Evolutionary conservation across 2,888 invertebrate species (phyloP).

Genomic region (Oscheius sp.): DNA sequence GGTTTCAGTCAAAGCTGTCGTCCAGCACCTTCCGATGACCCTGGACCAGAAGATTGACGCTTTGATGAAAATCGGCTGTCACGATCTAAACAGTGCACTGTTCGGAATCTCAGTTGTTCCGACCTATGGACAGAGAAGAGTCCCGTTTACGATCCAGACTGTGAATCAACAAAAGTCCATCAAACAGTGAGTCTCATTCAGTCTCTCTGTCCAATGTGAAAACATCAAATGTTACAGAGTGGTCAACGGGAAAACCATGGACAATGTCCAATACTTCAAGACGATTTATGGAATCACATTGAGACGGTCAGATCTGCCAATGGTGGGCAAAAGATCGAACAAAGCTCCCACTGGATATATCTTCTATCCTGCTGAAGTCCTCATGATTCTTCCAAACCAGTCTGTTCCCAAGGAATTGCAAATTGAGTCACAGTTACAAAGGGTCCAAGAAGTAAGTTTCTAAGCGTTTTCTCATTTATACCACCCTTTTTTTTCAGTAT

Average conservation of each 20-base stretch:
- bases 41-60: constrained; percentile 7
- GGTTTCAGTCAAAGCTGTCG: constrained; percentile 14
- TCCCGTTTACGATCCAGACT: not conserved
- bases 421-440: no score
- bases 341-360: no score
- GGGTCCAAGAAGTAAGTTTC: not conserved
- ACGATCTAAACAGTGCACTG: not conserved
- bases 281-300: not conserved
- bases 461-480: not conserved
- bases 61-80: not conserved
- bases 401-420: constrained; percentile 7
- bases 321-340: constrained; percentile 6
- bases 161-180: not conserved
- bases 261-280: constrained; percentile 18
- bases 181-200: not conserved
- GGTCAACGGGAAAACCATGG: not conserved
- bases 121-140: constrained; percentile 10
- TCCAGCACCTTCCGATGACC: not conserved
- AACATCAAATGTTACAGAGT: not conserved
- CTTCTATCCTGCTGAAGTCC: constrained; percentile 10
- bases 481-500: constrained; percentile 9
- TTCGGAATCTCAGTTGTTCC: constrained; percentile 2
- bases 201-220: not conserved
- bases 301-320: not conserved
- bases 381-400: constrained; percentile 22